Percentiles rank a stretch among this genome's conserved stretches.
These are phyloP conservation scores for Sclerodermus sp. DNA, from an alignment of 2,888 invertebrate species.

Conservation along the genomic window DNA sequence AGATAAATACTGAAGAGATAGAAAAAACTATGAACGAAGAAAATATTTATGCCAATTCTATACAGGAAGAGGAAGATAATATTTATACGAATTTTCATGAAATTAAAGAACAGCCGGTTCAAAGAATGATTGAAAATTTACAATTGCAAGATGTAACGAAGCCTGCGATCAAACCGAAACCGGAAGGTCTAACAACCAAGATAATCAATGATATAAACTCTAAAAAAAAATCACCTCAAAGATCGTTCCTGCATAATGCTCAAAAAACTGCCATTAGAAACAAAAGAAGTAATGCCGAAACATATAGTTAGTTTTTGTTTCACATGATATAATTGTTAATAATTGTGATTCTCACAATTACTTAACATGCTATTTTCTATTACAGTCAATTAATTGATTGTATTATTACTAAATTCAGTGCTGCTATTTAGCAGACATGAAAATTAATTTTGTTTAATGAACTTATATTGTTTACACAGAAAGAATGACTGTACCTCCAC, in stretches of 20 bases:
- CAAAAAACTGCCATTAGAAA: conserved; percentile 10
- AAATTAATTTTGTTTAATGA: not conserved
- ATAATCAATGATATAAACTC: conserved; percentile 7
- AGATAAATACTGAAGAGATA: not conserved
- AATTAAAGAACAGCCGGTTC: not conserved
- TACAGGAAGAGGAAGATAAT: conserved; percentile 17
- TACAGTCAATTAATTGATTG: too few relatives aligned
- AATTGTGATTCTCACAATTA: not conserved
- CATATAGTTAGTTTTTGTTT: conserved; percentile 35
- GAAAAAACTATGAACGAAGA: conserved; percentile 14
- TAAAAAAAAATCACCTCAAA: conserved; percentile 25
- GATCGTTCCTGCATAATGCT: conserved; percentile 40
- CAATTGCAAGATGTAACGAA: conserved; percentile 13
- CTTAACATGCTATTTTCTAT: not conserved
- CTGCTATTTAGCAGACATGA: too few relatives aligned
- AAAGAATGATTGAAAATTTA: too few relatives aligned
- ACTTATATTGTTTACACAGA: conserved; percentile 20
- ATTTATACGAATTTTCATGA: conserved; percentile 28
- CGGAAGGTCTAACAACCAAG: conserved; percentile 15
- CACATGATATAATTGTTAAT: not conserved
- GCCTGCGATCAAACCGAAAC: conserved; percentile 28
- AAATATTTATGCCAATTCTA: conserved; percentile 46
- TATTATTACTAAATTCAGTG: too few relatives aligned
- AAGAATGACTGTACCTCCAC: conserved; percentile 32
- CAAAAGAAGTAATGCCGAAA: not conserved